phyloP scores from a whole-genome alignment of 2,797 vertebrate species.

The Pygocentrus nattereri region DNA sequence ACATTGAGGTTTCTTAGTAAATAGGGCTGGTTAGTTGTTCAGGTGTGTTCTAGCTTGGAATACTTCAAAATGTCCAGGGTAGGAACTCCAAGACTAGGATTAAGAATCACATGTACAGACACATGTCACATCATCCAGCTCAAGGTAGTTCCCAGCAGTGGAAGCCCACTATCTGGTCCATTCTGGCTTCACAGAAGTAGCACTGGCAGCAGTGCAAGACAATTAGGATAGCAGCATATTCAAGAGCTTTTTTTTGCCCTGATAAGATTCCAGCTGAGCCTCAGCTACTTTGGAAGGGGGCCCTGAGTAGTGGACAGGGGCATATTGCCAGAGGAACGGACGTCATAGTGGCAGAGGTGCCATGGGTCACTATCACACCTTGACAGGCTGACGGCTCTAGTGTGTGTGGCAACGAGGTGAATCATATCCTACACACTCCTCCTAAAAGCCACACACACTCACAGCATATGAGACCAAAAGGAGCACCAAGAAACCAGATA shows the following conservation, averaged over 20 bases:
- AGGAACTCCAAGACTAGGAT: background rate
- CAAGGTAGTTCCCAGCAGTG: background rate
- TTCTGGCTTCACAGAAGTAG: background rate
- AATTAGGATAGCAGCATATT: constrained; percentile 15
- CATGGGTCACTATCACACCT: constrained; percentile 43
- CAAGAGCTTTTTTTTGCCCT: constrained; percentile 4
- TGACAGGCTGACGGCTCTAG: constrained; percentile 34
- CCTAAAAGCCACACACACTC: constrained; percentile 9
- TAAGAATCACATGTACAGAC: background rate
- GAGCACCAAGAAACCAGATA: constrained; percentile 29
- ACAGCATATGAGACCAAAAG: constrained; percentile 36
- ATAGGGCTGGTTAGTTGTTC: too few relatives aligned
- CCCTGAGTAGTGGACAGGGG: constrained; percentile 58
- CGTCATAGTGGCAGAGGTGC: constrained; percentile 31
- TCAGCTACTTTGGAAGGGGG: constrained; percentile 44
- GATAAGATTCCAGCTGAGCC: constrained; percentile 25
- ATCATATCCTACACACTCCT: constrained; percentile 9
- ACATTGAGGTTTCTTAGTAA: too few relatives aligned
- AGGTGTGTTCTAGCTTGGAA: too few relatives aligned
- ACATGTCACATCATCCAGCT: too few relatives aligned
- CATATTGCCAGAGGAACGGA: constrained; percentile 41
- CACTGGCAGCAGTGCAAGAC: constrained; percentile 10
- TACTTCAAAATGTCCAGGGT: background rate
- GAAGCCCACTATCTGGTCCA: background rate
- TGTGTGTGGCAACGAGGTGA: constrained; percentile 33